phyloP scores from a whole-genome alignment of 2,888 invertebrate genomes.

The Tipula unca region DNA sequence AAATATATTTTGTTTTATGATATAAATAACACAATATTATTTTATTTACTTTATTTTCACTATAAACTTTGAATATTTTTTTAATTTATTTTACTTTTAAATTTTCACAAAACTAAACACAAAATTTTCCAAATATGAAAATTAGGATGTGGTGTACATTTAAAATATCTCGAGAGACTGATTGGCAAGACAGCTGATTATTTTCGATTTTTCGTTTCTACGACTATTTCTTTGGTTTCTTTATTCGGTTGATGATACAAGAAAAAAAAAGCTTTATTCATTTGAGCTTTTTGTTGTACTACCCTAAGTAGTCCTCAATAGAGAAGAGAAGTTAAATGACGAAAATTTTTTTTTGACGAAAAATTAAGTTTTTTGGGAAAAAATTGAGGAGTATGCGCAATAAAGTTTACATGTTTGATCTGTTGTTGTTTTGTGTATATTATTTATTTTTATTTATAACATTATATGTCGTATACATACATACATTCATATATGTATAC shows the following conservation, averaged over 20 bases:
- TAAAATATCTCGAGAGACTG: conserved; percentile 4
- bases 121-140: background rate
- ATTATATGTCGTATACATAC: background rate
- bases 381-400: background rate
- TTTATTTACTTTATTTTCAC: background rate
- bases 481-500: background rate
- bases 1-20: background rate
- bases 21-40: background rate
- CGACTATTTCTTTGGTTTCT: too few species aligned
- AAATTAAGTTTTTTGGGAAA: background rate
- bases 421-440: background rate
- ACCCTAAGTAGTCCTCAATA: background rate
- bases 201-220: background rate
- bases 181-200: background rate
- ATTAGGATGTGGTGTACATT: background rate
- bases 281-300: background rate
- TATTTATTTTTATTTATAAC: background rate
- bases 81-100: background rate
- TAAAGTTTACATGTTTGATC: background rate
- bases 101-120: background rate
- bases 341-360: background rate
- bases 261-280: background rate
- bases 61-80: background rate
- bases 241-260: background rate
- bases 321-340: background rate